Conservation (phyloP, 2,113 vertebrate genomes). For the Amblyopsis rosae region DNA sequence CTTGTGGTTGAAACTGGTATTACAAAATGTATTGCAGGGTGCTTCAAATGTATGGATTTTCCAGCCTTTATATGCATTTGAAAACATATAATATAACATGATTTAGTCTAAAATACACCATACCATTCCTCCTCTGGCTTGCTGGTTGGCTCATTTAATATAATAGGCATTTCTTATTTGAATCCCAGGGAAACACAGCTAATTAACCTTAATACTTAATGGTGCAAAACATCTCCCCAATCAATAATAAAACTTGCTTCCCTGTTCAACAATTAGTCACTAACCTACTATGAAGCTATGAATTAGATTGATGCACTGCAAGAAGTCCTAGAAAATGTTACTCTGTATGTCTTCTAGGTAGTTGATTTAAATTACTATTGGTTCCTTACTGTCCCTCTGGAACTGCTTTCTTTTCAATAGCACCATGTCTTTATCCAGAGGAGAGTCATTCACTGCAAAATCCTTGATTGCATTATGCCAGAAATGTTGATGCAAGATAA, state of each 20-base stretch:
- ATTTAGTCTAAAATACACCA: background rate
- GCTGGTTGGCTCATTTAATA: slow-evolving; percentile 45
- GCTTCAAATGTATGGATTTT: too few relatives aligned
- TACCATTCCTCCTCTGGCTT: slow-evolving; percentile 44
- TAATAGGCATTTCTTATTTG: slow-evolving; percentile 68
- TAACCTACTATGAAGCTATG: slow-evolving; percentile 37
- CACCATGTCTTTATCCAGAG: slow-evolving; percentile 35
- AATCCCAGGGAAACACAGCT: slow-evolving; percentile 75
- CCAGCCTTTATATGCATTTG: too few relatives aligned
- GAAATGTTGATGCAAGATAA: slow-evolving; percentile 37
- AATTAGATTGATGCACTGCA: slow-evolving; percentile 45
- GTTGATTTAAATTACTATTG: slow-evolving; percentile 41
- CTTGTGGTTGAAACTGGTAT: too few relatives aligned
- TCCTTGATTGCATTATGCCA: slow-evolving; percentile 47
- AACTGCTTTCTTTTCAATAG: slow-evolving; percentile 43
- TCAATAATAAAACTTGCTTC: slow-evolving; percentile 64
- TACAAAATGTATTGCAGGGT: too few relatives aligned
- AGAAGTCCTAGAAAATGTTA: slow-evolving; percentile 27
- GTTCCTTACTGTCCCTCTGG: slow-evolving; percentile 41
- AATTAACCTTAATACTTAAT: slow-evolving; percentile 78
- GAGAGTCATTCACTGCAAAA: slow-evolving; percentile 38
- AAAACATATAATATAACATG: too few relatives aligned
- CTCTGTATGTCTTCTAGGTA: slow-evolving; percentile 42
- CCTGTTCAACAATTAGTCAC: slow-evolving; percentile 60
- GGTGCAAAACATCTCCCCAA: slow-evolving; percentile 61